A percentile compares a stretch with the other conserved stretches of the same genome.
Evolutionary conservation across 2,888 invertebrate species (phyloP).

Genomic region (Reticulitermes lucifugus): DNA sequence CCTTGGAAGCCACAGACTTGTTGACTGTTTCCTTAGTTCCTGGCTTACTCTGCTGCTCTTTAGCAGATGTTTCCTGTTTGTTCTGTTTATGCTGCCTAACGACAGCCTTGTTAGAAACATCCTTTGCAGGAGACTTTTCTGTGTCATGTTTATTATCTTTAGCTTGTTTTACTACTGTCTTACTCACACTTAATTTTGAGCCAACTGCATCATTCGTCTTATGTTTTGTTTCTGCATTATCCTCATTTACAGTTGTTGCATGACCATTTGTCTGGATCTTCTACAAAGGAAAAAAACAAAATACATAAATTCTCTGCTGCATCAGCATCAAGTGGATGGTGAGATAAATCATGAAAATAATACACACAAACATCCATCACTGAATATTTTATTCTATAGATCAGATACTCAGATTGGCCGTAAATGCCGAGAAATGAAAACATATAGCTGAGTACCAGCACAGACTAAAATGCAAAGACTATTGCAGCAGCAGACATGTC

Average conservation of each 20-base stretch:
- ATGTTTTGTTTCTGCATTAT: slow-evolving; percentile 50
- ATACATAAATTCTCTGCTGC: too few relatives aligned
- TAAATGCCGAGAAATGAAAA: too few relatives aligned
- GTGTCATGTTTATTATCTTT: slow-evolving; percentile 32
- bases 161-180: slow-evolving; percentile 44
- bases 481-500: too few relatives aligned
- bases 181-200: slow-evolving; percentile 48
- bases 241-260: slow-evolving; percentile 56
- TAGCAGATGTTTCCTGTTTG: slow-evolving; percentile 63
- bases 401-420: too few relatives aligned
- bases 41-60: slow-evolving; percentile 61
- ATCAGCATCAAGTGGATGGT: too few relatives aligned
- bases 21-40: slow-evolving; percentile 53
- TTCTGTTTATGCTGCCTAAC: slow-evolving; percentile 56
- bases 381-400: too few relatives aligned
- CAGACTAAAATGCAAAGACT: too few relatives aligned
- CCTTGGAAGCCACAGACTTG: background rate
- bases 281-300: slow-evolving; percentile 36
- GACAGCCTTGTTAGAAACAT: slow-evolving; percentile 38
- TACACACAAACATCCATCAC: too few relatives aligned
- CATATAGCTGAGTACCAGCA: too few relatives aligned
- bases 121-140: slow-evolving; percentile 54
- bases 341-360: too few relatives aligned
- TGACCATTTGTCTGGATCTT: slow-evolving; percentile 58
- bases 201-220: background rate